Evolutionary conservation across 2,113 vertebrate species (phyloP).

Genomic region (Tragulus kanchil): DNA sequence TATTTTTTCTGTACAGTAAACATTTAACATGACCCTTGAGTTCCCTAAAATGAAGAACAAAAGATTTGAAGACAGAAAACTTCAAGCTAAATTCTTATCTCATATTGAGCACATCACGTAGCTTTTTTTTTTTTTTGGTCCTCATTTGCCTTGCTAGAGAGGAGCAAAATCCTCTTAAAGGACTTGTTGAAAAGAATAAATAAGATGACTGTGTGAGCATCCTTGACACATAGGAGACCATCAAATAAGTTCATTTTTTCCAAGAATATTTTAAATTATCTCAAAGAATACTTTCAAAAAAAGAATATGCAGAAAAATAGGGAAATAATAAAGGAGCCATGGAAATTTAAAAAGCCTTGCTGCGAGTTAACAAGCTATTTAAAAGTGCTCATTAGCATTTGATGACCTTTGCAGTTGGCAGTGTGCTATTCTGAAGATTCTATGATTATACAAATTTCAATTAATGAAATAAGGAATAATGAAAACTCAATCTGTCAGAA

Average conservation of each 20-base stretch:
- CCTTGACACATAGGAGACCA: neutral
- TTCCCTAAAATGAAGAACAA: neutral
- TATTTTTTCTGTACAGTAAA: neutral
- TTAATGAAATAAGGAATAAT: constrained; percentile 72
- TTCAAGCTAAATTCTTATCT: neutral
- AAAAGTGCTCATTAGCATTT: constrained; percentile 75
- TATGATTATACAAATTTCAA: constrained; percentile 72
- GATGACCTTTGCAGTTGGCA: constrained; percentile 69
- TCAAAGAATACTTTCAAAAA: constrained; percentile 10
- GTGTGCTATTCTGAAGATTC: constrained; percentile 66
- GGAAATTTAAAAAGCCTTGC: neutral
- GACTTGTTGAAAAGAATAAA: neutral
- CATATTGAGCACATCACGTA: neutral
- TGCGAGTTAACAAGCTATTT: constrained; percentile 57
- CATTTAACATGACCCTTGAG: neutral
- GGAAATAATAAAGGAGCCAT: constrained; percentile 36
- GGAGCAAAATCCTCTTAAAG: neutral
- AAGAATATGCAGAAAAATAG: constrained; percentile 4
- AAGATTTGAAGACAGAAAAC: neutral
- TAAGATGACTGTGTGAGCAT: neutral
- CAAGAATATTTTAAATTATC: constrained; percentile 46
- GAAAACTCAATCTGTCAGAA: constrained; percentile 72
- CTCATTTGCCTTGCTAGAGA: neutral
- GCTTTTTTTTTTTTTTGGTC: neutral
- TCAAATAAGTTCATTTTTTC: neutral